These are phyloP conservation scores for Agrilus biguttatus DNA, from an alignment of 2,888 invertebrate species.

Conservation along the genomic window DNA sequence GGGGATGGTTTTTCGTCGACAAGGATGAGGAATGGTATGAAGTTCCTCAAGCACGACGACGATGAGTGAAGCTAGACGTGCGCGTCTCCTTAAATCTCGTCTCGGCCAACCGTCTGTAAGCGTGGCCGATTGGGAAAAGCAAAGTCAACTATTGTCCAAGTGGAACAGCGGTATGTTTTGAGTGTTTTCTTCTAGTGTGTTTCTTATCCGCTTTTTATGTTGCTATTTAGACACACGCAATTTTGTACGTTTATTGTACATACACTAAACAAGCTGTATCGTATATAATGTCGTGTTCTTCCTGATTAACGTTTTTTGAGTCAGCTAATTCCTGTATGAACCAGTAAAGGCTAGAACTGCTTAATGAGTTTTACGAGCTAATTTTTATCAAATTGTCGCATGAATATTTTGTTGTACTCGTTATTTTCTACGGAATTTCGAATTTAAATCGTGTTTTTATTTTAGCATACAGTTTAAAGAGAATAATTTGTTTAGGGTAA, in stretches of 20 bases:
- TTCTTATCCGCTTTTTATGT: neutral
- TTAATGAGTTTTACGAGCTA: too few species aligned
- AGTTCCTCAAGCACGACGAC: constrained; percentile 6
- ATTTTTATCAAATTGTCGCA: too few species aligned
- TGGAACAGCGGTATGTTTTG: constrained; percentile 38
- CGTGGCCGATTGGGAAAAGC: constrained; percentile 33
- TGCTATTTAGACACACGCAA: neutral
- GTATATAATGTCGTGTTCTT: constrained; percentile 2
- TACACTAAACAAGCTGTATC: neutral
- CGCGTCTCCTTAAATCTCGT: constrained; percentile 14
- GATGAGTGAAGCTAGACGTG: constrained; percentile 2
- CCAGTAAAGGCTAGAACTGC: too few species aligned
- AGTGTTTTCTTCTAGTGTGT: neutral
- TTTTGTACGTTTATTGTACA: too few species aligned
- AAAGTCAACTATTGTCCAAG: constrained; percentile 32
- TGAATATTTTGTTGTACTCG: too few species aligned
- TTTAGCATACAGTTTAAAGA: too few species aligned
- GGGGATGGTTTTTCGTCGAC: constrained; percentile 3
- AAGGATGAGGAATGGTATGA: constrained; percentile 1
- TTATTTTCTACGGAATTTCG: too few species aligned
- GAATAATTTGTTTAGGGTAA: too few species aligned
- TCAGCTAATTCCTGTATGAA: too few species aligned
- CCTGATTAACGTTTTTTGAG: constrained; percentile 1
- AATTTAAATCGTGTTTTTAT: too few species aligned
- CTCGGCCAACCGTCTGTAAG: constrained; percentile 32